Base-by-base conservation (phyloP, 2,888 invertebrate species). In the Pristionchus mayeri region DNA sequence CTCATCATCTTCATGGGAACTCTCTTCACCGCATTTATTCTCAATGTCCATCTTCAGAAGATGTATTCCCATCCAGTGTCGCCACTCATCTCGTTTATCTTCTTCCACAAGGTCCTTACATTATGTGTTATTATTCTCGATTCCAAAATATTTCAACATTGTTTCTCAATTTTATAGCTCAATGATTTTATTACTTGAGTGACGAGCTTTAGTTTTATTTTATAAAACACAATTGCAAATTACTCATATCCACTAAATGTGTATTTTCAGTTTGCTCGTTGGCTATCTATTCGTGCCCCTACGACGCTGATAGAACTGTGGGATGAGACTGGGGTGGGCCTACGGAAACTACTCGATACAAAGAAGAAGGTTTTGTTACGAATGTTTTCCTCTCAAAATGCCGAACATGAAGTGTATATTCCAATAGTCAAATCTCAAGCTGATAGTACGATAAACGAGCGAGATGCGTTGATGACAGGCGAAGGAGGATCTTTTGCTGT, bases 1-100 rank as follows among this genome's bases (percentile, higher is more conserved):
- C 88, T 92, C 50, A 89, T 92, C n/a, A 92, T 92, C 40, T 92
- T 92, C 86, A 87, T 91, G 30, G 92, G 92, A 52, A 92, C 92
- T 21, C 86, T 92, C n/a, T 91, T 92, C 87, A 91, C 92, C 11
- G 92, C 92, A 6, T 91, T 92, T 76, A 91, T 92, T 84, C 88
- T 92, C 34, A 92, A 92, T 84, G 89, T 92, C 13, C 92, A 92
- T 84, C 90, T 92, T 11, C 92, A 92, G 85, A 92, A 92, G 85
- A 89, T 91, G 86, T 90, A 91, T 85, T 86, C 91, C 60, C 90
- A 89, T 50, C 91, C 92, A 4, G 91, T 92, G 34, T 89, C 92
- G 18, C 91, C 92, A 1, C 85, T 92, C 48, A 87, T 92, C 34
- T 86, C 90, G 11, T 92, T 85, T 82, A 88, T 92, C 16, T 92